Conservation (phyloP, 2,888 invertebrate species). For the Piscicola geometra region DNA sequence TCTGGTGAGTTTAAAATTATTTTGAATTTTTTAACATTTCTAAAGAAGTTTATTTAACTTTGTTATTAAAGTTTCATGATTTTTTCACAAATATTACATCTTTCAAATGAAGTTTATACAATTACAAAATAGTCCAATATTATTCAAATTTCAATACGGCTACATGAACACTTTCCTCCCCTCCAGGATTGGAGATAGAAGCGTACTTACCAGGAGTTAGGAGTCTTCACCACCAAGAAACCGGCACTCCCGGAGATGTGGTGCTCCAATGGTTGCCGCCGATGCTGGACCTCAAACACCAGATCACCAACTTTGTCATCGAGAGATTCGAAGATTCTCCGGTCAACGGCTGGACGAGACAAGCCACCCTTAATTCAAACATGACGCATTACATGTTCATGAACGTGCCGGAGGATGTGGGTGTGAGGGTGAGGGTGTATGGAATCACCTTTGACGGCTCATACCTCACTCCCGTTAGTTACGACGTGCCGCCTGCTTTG, state of each 20-base stretch:
- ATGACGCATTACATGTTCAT: constrained; percentile 45
- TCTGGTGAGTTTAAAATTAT: no score
- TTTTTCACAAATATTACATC: not conserved
- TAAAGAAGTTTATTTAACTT: not conserved
- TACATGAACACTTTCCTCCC: not conserved
- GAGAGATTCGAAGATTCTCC: constrained; percentile 49
- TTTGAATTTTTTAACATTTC: no score
- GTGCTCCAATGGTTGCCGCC: constrained; percentile 69
- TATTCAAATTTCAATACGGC: not conserved
- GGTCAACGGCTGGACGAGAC: constrained; percentile 36
- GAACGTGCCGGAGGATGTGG: constrained; percentile 60
- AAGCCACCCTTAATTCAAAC: constrained; percentile 41
- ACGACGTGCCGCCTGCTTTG: constrained; percentile 19
- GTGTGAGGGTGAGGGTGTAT: constrained; percentile 51
- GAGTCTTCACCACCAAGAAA: constrained; percentile 49
- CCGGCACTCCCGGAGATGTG: constrained; percentile 47
- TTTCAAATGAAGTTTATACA: not conserved
- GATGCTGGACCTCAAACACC: constrained; percentile 20
- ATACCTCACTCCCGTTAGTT: constrained; percentile 23
- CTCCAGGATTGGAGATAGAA: constrained; percentile 15
- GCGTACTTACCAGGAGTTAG: constrained; percentile 36
- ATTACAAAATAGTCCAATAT: not conserved
- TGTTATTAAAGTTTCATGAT: not conserved
- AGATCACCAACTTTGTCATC: constrained; percentile 50
- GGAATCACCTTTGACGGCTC: constrained; percentile 61